A percentile compares a stretch with the other conserved stretches of the same genome.
Conservation (phyloP, 1,140 invertebrate species). For the Proales similis region DNA sequence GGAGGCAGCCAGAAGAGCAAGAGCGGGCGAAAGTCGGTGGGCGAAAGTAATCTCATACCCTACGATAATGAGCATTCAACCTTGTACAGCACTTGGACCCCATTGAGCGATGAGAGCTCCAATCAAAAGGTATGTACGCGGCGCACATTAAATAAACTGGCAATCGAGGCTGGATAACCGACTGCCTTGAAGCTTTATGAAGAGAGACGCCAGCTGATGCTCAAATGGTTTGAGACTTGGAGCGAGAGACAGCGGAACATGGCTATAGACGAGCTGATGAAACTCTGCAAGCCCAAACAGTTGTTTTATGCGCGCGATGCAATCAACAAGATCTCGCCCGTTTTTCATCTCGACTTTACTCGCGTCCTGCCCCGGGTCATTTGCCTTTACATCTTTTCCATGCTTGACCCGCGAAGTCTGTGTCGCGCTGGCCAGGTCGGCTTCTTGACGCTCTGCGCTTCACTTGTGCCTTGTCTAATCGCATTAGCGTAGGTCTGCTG, state of each 20-base stretch:
- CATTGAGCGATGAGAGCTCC: slow-evolving; percentile 37
- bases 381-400: slow-evolving; percentile 51
- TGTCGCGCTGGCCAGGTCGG: slow-evolving; percentile 45
- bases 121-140: slow-evolving; percentile 18
- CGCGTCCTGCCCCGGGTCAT: slow-evolving; percentile 49
- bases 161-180: no score
- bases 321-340: slow-evolving; percentile 26
- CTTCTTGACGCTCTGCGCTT: no score
- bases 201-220: slow-evolving; percentile 31
- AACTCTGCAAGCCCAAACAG: slow-evolving; percentile 27
- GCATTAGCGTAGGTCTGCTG: slow-evolving; percentile 9
- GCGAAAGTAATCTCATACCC: slow-evolving; percentile 13
- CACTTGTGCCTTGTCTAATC: no score
- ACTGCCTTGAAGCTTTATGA: slow-evolving; percentile 6
- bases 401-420: slow-evolving; percentile 50
- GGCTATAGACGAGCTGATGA: slow-evolving; percentile 21
- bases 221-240: slow-evolving; percentile 38
- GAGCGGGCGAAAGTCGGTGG: slow-evolving; percentile 7
- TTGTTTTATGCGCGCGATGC: slow-evolving; percentile 21
- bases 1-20: background rate
- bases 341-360: slow-evolving; percentile 46
- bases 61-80: slow-evolving; percentile 32
- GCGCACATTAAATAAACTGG: no score
- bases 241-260: slow-evolving; percentile 14
- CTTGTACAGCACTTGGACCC: slow-evolving; percentile 38